Evolutionary conservation across 2,888 invertebrate species (phyloP).

Genomic region (Leptopilina myrica): DNA sequence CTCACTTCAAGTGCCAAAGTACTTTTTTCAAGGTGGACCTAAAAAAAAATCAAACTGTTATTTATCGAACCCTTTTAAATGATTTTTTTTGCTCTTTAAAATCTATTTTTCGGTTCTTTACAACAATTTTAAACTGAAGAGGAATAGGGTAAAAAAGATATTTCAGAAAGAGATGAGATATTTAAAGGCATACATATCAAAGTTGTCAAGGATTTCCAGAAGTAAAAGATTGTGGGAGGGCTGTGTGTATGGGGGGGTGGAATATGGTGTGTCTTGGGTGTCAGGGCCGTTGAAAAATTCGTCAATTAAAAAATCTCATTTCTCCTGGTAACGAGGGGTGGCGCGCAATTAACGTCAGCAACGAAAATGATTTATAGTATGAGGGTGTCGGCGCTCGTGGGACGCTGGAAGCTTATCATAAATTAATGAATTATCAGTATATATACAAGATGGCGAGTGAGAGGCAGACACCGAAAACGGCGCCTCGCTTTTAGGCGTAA

Average conservation of each 20-base stretch:
- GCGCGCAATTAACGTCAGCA: conserved; percentile 74
- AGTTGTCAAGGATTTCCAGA: background rate
- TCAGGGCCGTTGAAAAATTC: conserved; percentile 71
- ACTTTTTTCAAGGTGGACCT: conserved; percentile 60
- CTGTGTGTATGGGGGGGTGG: conserved; percentile 7
- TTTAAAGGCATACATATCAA: background rate
- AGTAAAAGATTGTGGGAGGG: conserved; percentile 31
- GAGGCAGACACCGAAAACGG: conserved; percentile 55
- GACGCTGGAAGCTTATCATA: conserved; percentile 71
- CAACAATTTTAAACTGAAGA: background rate
- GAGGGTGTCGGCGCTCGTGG: conserved; percentile 60
- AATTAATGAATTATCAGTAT: conserved; percentile 74
- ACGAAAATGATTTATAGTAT: conserved; percentile 73
- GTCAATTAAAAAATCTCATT: conserved; percentile 76
- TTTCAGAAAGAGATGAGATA: no score
- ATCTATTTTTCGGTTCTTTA: background rate
- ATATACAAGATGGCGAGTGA: conserved; percentile 56
- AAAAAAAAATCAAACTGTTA: conserved; percentile 42
- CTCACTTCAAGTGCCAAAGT: conserved; percentile 63
- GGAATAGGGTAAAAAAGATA: background rate
- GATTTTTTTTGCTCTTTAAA: background rate
- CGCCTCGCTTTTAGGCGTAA: conserved; percentile 56
- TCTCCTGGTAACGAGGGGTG: conserved; percentile 73
- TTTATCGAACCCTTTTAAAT: conserved; percentile 17
- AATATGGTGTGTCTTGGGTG: conserved; percentile 33